phyloP scores from a whole-genome alignment of 2,113 vertebrate species.

The Silurus asotus region DNA sequence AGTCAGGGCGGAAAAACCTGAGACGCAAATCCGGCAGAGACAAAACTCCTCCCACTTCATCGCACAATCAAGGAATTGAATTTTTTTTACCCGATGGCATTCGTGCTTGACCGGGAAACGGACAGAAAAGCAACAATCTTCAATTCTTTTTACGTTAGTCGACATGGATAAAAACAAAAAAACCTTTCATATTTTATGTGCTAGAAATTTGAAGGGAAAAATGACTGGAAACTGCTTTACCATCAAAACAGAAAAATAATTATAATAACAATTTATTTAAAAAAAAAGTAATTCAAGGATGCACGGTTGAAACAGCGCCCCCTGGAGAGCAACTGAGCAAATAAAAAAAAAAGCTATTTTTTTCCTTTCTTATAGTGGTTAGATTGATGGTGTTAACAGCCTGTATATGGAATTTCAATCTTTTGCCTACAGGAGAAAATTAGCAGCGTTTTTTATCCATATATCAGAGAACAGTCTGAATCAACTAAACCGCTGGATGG shows the following conservation, averaged over 20 bases:
- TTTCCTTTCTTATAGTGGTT: neutral
- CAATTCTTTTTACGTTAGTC: constrained; percentile 54
- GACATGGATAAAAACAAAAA: neutral
- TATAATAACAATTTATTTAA: too few species aligned
- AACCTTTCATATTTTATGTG: too few species aligned
- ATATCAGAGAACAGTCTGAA: constrained; percentile 59
- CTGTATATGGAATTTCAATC: constrained; percentile 18
- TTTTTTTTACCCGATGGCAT: neutral
- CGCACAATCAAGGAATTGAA: neutral
- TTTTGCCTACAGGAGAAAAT: constrained; percentile 35
- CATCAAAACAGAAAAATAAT: neutral
- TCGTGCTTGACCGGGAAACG: constrained; percentile 20
- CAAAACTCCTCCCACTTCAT: neutral
- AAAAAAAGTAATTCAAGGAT: neutral
- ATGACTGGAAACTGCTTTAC: neutral
- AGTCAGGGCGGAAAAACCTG: neutral
- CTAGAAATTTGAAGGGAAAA: neutral
- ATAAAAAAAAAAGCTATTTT: constrained; percentile 4
- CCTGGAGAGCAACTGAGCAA: constrained; percentile 46
- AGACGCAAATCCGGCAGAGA: neutral
- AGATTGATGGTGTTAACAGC: neutral
- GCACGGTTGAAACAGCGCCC: constrained; percentile 26
- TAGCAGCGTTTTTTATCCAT: constrained; percentile 60
- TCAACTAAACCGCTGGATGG: constrained; percentile 45
- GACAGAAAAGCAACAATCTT: constrained; percentile 53